A percentile compares a stretch with the other conserved stretches of the same genome.
These are phyloP conservation scores for Chrysodeixis includens DNA, from an alignment of 2,888 invertebrate genomes.

Conservation along the genomic window DNA sequence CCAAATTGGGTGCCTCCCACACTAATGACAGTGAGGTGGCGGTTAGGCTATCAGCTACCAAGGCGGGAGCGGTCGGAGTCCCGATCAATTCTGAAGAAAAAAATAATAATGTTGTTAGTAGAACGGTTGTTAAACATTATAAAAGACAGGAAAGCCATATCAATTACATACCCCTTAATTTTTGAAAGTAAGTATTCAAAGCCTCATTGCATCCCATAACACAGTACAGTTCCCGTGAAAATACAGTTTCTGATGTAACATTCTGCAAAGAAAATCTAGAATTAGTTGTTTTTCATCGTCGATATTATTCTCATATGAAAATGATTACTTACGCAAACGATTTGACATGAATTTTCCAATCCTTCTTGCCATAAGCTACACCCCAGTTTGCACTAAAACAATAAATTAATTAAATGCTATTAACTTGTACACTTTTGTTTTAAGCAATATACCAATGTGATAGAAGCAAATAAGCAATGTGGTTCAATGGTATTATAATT, in stretches of 20 bases:
- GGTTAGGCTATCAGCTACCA: conserved; percentile 93
- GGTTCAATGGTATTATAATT: background rate
- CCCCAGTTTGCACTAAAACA: conserved; percentile 94
- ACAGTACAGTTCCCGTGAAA: conserved; percentile 93
- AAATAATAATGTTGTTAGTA: conserved; percentile 1
- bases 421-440: background rate
- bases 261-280: conserved; percentile 87
- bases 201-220: conserved; percentile 95
- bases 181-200: conserved; percentile 92
- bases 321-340: conserved; percentile 93
- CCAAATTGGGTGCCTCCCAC: conserved; percentile 91
- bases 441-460: conserved; percentile 13
- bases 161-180: conserved; percentile 91
- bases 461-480: conserved; percentile 30
- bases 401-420: conserved; percentile 47
- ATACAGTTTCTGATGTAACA: conserved; percentile 91
- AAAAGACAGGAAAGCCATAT: too few relatives aligned
- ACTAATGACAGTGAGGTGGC: conserved; percentile 94
- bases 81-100: conserved; percentile 89
- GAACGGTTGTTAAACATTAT: too few relatives aligned
- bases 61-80: conserved; percentile 92
- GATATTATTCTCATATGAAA: conserved; percentile 13
- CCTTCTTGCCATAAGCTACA: conserved; percentile 94
- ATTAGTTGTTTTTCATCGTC: background rate
- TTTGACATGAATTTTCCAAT: conserved; percentile 93